These are phyloP conservation scores for Xylocampa areola DNA, from an alignment of 2,888 invertebrate genomes.

Conservation along the genomic window DNA sequence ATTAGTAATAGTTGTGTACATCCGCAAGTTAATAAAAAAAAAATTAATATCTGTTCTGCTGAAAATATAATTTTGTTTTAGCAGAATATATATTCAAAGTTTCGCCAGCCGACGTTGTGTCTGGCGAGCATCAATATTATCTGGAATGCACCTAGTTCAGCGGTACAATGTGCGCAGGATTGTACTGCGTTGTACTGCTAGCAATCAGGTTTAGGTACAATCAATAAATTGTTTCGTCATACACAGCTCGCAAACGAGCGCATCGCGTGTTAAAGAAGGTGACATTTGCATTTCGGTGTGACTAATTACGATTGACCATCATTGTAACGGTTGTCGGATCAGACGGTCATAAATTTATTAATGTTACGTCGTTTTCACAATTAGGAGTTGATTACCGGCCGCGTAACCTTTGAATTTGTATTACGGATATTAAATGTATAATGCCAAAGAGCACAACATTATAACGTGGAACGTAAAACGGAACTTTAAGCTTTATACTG, in stretches of 20 bases:
- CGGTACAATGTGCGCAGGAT: conserved; percentile 42
- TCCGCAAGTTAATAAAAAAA: no score
- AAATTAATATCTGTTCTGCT: no score
- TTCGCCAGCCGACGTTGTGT: no score
- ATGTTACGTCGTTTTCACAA: conserved; percentile 21
- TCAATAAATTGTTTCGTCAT: conserved; percentile 60
- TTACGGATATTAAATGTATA: conserved; percentile 13
- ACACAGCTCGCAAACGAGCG: conserved; percentile 57
- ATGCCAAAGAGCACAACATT: conserved; percentile 13
- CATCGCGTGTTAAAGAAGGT: conserved; percentile 66
- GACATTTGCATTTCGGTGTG: conserved; percentile 76
- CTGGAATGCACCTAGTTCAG: conserved; percentile 37
- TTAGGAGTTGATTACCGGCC: conserved; percentile 21
- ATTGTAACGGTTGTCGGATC: conserved; percentile 58
- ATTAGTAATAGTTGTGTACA: no score
- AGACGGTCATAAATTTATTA: conserved; percentile 36
- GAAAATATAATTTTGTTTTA: no score
- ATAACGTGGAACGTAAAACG: no score
- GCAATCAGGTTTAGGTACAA: conserved; percentile 52
- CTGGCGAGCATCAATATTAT: no score
- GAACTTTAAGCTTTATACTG: neutral
- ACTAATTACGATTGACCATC: conserved; percentile 73
- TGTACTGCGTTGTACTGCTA: conserved; percentile 38
- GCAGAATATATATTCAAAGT: no score
- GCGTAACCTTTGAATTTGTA: conserved; percentile 15